phyloP scores from a whole-genome alignment of 2,888 invertebrate genomes.

The Aphodius sticticus region DNA sequence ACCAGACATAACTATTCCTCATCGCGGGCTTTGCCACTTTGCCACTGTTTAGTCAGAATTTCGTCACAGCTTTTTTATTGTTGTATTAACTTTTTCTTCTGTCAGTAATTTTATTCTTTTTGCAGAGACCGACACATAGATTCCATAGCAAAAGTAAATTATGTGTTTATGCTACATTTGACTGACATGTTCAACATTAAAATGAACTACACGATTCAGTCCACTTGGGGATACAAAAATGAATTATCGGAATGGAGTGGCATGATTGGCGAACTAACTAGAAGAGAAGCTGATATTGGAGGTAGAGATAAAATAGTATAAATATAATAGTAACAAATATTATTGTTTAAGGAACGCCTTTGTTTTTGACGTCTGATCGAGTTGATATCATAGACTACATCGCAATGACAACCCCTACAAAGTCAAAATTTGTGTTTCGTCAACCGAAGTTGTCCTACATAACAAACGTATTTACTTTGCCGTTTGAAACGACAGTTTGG shows the following conservation, averaged over 20 bases:
- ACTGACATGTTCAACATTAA: slow-evolving; percentile 66
- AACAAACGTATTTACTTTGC: slow-evolving; percentile 74
- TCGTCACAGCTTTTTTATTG: too few relatives aligned
- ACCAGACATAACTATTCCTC: too few relatives aligned
- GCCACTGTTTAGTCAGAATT: not conserved
- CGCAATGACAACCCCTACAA: slow-evolving; percentile 71
- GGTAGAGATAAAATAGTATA: slow-evolving; percentile 54
- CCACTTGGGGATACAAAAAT: slow-evolving; percentile 70
- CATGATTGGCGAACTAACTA: slow-evolving; percentile 69
- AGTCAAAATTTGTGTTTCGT: slow-evolving; percentile 75
- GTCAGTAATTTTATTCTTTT: slow-evolving; percentile 27
- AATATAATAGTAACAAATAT: not conserved
- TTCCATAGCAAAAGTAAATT: slow-evolving; percentile 72
- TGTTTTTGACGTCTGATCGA: slow-evolving; percentile 71
- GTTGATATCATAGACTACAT: slow-evolving; percentile 71
- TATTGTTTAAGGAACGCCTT: slow-evolving; percentile 64
- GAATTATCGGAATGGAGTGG: slow-evolving; percentile 69
- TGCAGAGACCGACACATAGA: slow-evolving; percentile 63
- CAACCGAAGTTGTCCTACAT: slow-evolving; percentile 76
- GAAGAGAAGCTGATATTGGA: slow-evolving; percentile 69
- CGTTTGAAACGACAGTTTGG: slow-evolving; percentile 75
- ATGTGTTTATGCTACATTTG: slow-evolving; percentile 66
- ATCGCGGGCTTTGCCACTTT: too few relatives aligned
- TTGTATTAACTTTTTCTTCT: not conserved
- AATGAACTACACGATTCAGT: slow-evolving; percentile 63